phyloP scores from a whole-genome alignment of 2,888 invertebrate species.

The Cheilosia variabilis region DNA sequence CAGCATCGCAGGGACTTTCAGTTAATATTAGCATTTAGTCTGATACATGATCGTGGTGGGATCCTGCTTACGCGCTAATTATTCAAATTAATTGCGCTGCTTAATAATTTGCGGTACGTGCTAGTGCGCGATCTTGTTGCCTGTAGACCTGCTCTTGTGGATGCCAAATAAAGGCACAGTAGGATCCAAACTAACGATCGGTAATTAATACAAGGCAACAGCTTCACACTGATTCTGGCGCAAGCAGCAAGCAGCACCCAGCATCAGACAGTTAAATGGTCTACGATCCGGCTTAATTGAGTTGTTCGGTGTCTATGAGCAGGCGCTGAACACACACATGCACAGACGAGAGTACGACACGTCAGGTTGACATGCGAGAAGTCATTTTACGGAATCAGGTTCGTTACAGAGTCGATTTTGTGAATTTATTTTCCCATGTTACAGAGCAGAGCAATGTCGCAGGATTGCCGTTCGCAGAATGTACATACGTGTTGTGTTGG shows the following conservation, averaged over 20 bases:
- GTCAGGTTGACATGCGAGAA: slow-evolving; percentile 72
- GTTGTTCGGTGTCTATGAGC: slow-evolving; percentile 76
- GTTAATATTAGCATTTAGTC: slow-evolving; percentile 74
- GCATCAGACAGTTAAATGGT: slow-evolving; percentile 58
- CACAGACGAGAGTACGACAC: slow-evolving; percentile 39
- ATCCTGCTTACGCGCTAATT: slow-evolving; percentile 76
- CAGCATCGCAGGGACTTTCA: slow-evolving; percentile 53
- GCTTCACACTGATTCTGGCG: slow-evolving; percentile 52
- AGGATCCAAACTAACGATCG: slow-evolving; percentile 76
- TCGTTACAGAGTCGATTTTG: slow-evolving; percentile 64
- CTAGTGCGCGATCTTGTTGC: slow-evolving; percentile 32
- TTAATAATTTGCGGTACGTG: slow-evolving; percentile 76
- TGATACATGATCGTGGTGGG: slow-evolving; percentile 74
- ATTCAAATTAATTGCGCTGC: slow-evolving; percentile 78
- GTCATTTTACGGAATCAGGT: slow-evolving; percentile 73
- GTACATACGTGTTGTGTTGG: slow-evolving; percentile 49
- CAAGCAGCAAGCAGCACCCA: slow-evolving; percentile 1
- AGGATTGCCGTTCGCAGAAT: background rate
- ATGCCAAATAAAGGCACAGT: slow-evolving; percentile 74
- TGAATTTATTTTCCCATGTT: slow-evolving; percentile 62
- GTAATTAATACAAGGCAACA: slow-evolving; percentile 77
- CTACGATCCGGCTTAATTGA: slow-evolving; percentile 74
- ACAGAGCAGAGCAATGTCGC: slow-evolving; percentile 49
- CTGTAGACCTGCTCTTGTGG: slow-evolving; percentile 19
- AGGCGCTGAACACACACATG: slow-evolving; percentile 39